Conservation (phyloP, 2,113 vertebrate genomes). For the Pelecanoides urinatrix region DNA sequence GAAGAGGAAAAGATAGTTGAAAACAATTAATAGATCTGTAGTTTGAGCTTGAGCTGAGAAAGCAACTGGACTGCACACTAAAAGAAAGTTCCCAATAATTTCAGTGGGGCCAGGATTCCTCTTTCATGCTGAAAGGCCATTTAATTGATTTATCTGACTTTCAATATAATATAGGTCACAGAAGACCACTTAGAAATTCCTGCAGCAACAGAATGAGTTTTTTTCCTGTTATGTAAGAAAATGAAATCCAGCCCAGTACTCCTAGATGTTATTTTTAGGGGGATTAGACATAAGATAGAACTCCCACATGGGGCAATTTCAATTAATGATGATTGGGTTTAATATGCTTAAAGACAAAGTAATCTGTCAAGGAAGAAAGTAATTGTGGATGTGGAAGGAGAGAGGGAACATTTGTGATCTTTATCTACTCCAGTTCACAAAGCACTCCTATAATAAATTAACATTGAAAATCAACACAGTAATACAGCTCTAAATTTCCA, state of each 20-base stretch:
- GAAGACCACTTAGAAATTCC: conserved; percentile 4
- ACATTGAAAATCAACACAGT: background rate
- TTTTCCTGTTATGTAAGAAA: background rate
- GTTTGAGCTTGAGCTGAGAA: background rate
- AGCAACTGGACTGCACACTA: background rate
- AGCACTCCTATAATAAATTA: background rate
- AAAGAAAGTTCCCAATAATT: background rate
- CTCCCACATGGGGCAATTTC: background rate
- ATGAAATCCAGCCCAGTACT: background rate
- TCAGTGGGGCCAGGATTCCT: background rate
- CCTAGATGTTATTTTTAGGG: background rate
- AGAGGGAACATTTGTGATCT: background rate
- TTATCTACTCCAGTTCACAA: background rate
- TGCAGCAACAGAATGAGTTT: background rate
- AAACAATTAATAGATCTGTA: background rate
- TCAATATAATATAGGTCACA: background rate
- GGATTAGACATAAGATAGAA: background rate
- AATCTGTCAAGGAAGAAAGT: background rate
- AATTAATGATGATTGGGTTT: background rate
- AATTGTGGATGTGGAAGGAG: background rate
- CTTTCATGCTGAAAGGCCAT: background rate
- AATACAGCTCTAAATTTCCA: background rate
- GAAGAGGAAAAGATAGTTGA: background rate
- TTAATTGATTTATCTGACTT: conserved; percentile 13
- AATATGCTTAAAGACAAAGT: background rate